Evolutionary conservation across 2,888 invertebrate species (phyloP).

Genomic region (Hypolimnas misippus): DNA sequence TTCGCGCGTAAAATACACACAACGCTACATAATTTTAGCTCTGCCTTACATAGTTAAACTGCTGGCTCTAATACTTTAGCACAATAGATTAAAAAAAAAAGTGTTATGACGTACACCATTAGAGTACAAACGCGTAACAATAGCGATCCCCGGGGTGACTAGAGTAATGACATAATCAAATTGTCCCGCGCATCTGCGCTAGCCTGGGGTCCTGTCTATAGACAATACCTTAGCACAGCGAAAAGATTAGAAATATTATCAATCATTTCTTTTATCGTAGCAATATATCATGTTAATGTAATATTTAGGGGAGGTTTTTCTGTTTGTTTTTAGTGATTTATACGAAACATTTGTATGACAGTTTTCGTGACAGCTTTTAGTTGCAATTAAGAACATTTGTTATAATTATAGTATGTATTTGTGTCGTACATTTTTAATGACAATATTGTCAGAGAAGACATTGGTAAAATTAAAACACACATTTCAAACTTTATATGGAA

Average conservation of each 20-base stretch:
- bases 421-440: too few species aligned
- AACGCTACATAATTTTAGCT: too few species aligned
- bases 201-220: conserved; percentile 37
- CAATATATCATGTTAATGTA: not conserved
- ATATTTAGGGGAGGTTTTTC: not conserved
- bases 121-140: conserved; percentile 45
- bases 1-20: too few species aligned
- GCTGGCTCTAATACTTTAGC: not conserved
- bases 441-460: too few species aligned
- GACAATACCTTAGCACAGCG: conserved; percentile 12
- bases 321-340: not conserved
- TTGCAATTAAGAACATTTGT: not conserved
- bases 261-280: conserved; percentile 2
- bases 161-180: conserved; percentile 73
- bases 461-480: too few species aligned
- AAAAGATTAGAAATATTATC: not conserved
- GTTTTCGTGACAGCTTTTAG: not conserved
- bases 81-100: conserved; percentile 9
- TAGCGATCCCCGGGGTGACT: conserved; percentile 47
- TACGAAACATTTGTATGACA: not conserved
- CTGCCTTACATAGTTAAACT: not conserved
- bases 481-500: too few species aligned
- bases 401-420: not conserved
- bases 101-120: conserved; percentile 34
- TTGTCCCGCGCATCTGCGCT: conserved; percentile 63